These are phyloP conservation scores for Drosophila demipolita DNA, from an alignment of 2,888 invertebrate species.

Conservation along the genomic window DNA sequence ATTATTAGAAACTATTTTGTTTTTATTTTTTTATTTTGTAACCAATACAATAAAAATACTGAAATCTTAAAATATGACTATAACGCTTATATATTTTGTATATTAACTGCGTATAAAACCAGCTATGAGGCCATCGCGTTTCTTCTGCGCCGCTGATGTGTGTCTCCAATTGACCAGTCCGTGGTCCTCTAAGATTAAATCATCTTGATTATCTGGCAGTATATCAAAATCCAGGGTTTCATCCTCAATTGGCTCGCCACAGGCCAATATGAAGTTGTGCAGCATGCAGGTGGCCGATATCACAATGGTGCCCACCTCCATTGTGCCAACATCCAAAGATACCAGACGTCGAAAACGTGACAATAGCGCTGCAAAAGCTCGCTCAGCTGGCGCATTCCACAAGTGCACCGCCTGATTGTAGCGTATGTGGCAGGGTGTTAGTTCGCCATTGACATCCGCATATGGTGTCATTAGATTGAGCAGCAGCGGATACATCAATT, in stretches of 20 bases:
- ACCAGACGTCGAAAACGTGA: slow-evolving; percentile 49
- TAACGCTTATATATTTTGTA: neutral
- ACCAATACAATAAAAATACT: neutral
- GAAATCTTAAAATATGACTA: neutral
- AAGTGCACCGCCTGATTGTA: slow-evolving; percentile 46
- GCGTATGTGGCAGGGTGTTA: slow-evolving; percentile 44
- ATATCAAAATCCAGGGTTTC: slow-evolving; percentile 33
- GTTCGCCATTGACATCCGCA: slow-evolving; percentile 17
- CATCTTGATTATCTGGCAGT: slow-evolving; percentile 29
- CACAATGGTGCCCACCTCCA: slow-evolving; percentile 38
- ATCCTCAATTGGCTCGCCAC: slow-evolving; percentile 47
- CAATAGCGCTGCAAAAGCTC: slow-evolving; percentile 42
- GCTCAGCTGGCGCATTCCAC: slow-evolving; percentile 46
- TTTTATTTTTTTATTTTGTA: neutral
- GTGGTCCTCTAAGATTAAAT: slow-evolving; percentile 38
- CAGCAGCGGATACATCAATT: slow-evolving; percentile 48
- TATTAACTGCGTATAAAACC: slow-evolving; percentile 29
- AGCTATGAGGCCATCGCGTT: slow-evolving; percentile 41
- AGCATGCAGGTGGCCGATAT: slow-evolving; percentile 55
- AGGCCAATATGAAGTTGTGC: slow-evolving; percentile 56
- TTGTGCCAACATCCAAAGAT: slow-evolving; percentile 36
- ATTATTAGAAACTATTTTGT: neutral
- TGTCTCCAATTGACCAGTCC: slow-evolving; percentile 40
- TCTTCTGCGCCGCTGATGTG: slow-evolving; percentile 45
- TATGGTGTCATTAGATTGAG: slow-evolving; percentile 59